Conservation (phyloP, 2,797 vertebrate genomes). For the Masticophis lateralis region DNA sequence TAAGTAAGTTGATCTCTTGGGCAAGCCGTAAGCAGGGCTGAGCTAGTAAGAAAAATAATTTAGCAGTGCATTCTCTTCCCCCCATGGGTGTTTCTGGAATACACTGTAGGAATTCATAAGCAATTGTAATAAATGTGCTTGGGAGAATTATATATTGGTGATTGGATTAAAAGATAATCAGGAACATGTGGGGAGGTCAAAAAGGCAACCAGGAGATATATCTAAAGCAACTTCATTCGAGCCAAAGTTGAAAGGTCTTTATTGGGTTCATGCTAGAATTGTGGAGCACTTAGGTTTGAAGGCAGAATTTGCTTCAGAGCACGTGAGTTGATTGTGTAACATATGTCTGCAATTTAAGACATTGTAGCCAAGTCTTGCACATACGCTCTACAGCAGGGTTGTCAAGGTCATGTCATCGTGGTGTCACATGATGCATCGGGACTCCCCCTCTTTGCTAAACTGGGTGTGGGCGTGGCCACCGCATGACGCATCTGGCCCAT, state of each 20-base stretch:
- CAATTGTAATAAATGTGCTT: neutral
- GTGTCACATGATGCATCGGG: too few relatives aligned
- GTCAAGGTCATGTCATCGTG: too few relatives aligned
- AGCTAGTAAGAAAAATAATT: neutral
- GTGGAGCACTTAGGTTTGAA: neutral
- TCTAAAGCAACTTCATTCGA: neutral
- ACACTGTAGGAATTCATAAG: neutral
- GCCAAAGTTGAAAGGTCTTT: neutral
- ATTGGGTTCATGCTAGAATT: neutral
- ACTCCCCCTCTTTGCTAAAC: too few relatives aligned
- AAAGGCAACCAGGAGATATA: neutral
- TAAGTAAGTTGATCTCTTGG: slow-evolving; percentile 64
- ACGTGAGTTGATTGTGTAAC: neutral
- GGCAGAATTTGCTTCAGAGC: neutral
- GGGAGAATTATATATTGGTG: neutral
- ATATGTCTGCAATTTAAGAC: neutral
- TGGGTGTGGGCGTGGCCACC: too few relatives aligned
- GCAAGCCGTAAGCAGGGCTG: neutral
- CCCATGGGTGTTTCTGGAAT: neutral
- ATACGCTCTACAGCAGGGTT: neutral
- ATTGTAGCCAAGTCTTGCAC: neutral
- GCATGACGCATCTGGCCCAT: too few relatives aligned
- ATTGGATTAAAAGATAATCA: neutral
- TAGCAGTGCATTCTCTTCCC: fast-evolving
- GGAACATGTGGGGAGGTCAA: neutral